A percentile compares a stretch with the other conserved stretches of the same genome.
Evolutionary conservation across 2,888 invertebrate species (phyloP).

Genomic region (Artemia sinica): DNA sequence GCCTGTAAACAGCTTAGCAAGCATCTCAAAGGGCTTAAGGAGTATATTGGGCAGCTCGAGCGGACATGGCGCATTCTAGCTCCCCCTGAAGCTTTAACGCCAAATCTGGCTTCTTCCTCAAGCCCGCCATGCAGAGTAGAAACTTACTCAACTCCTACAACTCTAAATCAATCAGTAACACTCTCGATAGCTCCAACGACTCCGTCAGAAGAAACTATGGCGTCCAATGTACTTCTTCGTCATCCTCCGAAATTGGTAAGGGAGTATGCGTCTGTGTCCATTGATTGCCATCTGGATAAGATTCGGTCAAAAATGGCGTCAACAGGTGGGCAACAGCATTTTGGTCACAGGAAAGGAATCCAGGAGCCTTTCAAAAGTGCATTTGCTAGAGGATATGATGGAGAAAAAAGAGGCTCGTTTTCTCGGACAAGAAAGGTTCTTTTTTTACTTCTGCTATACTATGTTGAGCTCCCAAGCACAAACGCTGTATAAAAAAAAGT

Average conservation of each 20-base stretch:
- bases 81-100: constrained; percentile 4
- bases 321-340: too few relatives aligned
- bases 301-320: background rate
- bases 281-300: constrained; percentile 10
- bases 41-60: constrained; percentile 7
- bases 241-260: constrained; percentile 5
- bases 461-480: too few relatives aligned
- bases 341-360: too few relatives aligned
- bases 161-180: background rate
- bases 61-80: constrained; percentile 1
- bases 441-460: too few relatives aligned
- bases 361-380: too few relatives aligned
- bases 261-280: constrained; percentile 8
- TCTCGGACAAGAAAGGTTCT: too few relatives aligned
- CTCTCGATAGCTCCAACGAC: constrained; percentile 9
- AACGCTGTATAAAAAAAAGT: too few relatives aligned
- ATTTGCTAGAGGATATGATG: too few relatives aligned
- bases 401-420: too few relatives aligned
- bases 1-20: background rate
- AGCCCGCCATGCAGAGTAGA: background rate
- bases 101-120: background rate
- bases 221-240: background rate
- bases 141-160: background rate
- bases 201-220: background rate
- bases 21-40: constrained; percentile 3